These are phyloP conservation scores for Psilanteris sp. DNA, from an alignment of 1,140 invertebrate genomes.

Conservation along the genomic window DNA sequence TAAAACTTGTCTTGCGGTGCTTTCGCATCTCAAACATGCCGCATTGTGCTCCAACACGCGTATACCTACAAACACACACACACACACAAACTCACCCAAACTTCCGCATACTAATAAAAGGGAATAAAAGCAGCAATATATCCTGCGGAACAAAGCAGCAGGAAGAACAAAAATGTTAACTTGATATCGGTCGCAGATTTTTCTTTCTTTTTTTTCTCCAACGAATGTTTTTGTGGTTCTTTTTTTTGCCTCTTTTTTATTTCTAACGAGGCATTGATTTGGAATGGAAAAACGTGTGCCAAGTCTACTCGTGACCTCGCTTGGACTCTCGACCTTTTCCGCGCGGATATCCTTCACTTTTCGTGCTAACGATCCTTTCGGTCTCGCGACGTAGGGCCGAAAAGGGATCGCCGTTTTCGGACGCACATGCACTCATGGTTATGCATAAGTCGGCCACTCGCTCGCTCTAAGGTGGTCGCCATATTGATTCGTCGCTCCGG, in stretches of 20 bases:
- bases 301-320: constrained; percentile 65
- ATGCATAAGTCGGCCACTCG: constrained; percentile 72
- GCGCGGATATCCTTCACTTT: constrained; percentile 72
- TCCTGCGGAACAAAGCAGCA: no score
- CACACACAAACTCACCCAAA: no score
- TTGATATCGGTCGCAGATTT: no score
- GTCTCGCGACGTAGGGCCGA: no score
- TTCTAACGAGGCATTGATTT: constrained; percentile 47
- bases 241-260: constrained; percentile 6
- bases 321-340: constrained; percentile 78
- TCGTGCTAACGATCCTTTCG: constrained; percentile 75
- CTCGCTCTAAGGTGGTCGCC: constrained; percentile 65
- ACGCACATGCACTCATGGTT: constrained; percentile 71
- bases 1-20: no score
- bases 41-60: no score
- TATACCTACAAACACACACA: no score
- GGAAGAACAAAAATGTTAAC: no score
- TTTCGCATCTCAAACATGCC: no score
- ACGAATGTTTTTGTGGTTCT: neutral
- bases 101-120: no score
- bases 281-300: constrained; percentile 57
- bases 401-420: constrained; percentile 49
- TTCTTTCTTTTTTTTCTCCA: no score
- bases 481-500: constrained; percentile 69
- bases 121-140: no score